Conservation (phyloP, 2,797 vertebrate species). For the Enteromius viviparus region DNA sequence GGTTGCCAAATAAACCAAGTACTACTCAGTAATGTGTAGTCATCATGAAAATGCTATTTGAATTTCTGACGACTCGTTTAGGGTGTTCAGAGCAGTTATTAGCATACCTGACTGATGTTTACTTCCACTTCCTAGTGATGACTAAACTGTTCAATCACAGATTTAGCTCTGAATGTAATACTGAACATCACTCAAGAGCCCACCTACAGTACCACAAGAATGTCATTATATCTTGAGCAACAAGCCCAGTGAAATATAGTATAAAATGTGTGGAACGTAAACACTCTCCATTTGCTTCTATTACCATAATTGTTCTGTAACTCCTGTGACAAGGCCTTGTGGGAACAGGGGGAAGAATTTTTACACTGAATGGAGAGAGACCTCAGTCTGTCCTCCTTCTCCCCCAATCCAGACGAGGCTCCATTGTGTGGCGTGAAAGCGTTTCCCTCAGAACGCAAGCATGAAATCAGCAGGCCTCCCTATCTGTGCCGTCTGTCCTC, state of each 20-base stretch:
- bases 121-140: neutral
- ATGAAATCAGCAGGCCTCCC: conserved; percentile 69
- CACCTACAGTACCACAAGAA: neutral
- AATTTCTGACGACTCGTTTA: no score
- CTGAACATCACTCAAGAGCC: neutral
- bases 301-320: conserved; percentile 87
- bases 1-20: no score
- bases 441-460: conserved; percentile 72
- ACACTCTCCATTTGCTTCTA: conserved; percentile 55
- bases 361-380: conserved; percentile 77
- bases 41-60: no score
- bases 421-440: conserved; percentile 73
- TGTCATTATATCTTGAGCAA: neutral
- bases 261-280: conserved; percentile 20
- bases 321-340: conserved; percentile 81
- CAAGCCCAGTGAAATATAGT: neutral
- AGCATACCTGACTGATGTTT: neutral
- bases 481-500: conserved; percentile 61
- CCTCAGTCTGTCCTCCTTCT: conserved; percentile 67
- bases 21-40: no score
- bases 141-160: neutral
- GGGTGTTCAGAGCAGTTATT: neutral
- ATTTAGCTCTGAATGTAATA: neutral
- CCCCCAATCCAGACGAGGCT: conserved; percentile 74
- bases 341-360: conserved; percentile 77